Base-by-base conservation (phyloP, 2,888 invertebrate species). In the Drosophila gaucha region DNA sequence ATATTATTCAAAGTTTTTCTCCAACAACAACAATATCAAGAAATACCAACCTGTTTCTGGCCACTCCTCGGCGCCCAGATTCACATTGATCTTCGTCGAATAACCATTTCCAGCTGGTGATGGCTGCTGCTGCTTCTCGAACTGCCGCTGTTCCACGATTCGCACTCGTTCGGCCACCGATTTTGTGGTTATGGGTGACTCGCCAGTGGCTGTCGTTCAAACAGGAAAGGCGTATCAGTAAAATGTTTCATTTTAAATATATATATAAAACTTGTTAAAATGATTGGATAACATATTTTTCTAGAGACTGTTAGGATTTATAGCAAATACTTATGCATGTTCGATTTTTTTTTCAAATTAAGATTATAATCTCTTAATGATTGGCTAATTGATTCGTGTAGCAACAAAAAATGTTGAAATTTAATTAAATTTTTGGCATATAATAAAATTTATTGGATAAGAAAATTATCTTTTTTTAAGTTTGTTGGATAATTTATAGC, bases 21-120 rank as follows among this genome's bases (percentile, higher is more conserved):
- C 36, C 10, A 22, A 8, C 20, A 28, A n/a, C n/a, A n/a, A n/a
- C n/a, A n/a, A n/a, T n/a, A n/a, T n/a, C n/a, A n/a, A n/a, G n/a
- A 39, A 46, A 16, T 62, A 79, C 88, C 74, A 75, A 91, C 91
- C 91, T 89, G 88, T 64, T 63, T 88, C 84, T 35, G 78, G 67
- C 90, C 91, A 91, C 24, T 89, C 83, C 36, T 82, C 75, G 5
- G 86, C 73, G 26, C 89, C 89, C 5, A 91, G 78, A 74, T 82
- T 91, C n/a, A 94, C 92, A 88, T 94, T 94, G 54, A 94, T 93
- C 85, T 93, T 94, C 0, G 94, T 94, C 0, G 94, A 94, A 86
- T 93, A 94, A 12, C 93, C 93, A 78, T 91, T 93, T 38, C 77
- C 75, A 12, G 58, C 71, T 1, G 88, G 82, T 24, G 86, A 85